Evolutionary conservation across 23 tunicate species (phyloP).

Genomic region (Aplidium turbinatum): DNA sequence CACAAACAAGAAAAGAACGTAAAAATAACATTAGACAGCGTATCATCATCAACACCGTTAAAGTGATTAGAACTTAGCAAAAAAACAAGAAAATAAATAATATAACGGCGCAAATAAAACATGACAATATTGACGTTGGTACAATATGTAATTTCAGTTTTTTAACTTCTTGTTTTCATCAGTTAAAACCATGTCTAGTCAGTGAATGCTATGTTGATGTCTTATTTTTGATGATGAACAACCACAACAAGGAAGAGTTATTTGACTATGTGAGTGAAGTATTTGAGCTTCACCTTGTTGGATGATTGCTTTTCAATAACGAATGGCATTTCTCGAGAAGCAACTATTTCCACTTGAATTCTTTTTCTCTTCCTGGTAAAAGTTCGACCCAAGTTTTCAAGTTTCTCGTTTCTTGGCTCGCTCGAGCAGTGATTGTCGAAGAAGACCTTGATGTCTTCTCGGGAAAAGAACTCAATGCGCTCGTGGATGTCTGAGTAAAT

Average conservation of each 20-base stretch:
- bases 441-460: constrained; percentile 29
- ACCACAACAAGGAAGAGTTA: neutral
- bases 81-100: too few species aligned
- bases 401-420: neutral
- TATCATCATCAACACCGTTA: too few species aligned
- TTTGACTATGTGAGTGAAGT: constrained; percentile 21
- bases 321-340: constrained; percentile 41
- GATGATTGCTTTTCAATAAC: constrained; percentile 23
- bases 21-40: too few species aligned
- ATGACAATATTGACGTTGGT: too few species aligned
- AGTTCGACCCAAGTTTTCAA: constrained; percentile 4
- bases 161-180: too few species aligned
- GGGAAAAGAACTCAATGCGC: constrained; percentile 21
- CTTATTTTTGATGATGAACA: too few species aligned
- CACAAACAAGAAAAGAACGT: too few species aligned
- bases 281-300: constrained; percentile 22
- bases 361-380: neutral
- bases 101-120: too few species aligned
- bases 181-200: too few species aligned
- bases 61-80: too few species aligned
- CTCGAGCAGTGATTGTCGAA: constrained; percentile 52
- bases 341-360: constrained; percentile 19
- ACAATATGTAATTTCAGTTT: too few species aligned
- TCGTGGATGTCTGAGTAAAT: constrained; percentile 27
- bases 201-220: too few species aligned